phyloP scores from a whole-genome alignment of 2,113 vertebrate species.

The Charina bottae region DNA sequence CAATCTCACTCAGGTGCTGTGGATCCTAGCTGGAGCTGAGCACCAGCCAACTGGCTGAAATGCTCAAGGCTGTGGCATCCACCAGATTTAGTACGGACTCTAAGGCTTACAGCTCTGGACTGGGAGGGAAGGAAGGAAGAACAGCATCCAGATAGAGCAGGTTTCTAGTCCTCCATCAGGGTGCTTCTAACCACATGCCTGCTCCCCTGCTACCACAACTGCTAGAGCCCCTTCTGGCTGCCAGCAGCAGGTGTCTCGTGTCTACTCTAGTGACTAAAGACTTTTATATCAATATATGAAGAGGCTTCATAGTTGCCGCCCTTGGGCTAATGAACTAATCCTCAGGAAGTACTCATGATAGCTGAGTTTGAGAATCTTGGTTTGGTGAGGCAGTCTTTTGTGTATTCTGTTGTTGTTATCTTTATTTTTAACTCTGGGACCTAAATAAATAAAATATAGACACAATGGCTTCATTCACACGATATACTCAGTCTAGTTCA shows the following conservation, averaged over 20 bases:
- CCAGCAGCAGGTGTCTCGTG: neutral
- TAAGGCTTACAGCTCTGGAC: neutral
- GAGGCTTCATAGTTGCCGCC: neutral
- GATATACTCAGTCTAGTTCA: neutral
- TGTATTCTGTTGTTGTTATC: neutral
- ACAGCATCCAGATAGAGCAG: neutral
- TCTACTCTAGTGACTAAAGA: neutral
- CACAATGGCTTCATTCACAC: neutral
- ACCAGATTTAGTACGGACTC: neutral
- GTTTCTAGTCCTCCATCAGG: neutral
- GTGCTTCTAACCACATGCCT: neutral
- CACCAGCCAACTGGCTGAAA: neutral
- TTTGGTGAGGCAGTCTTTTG: neutral
- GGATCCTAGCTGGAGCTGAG: neutral
- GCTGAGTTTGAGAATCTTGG: neutral
- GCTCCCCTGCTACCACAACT: neutral
- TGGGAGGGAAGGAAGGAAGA: neutral
- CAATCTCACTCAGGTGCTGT: neutral
- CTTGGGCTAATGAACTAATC: neutral
- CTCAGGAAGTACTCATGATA: neutral
- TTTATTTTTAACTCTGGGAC: neutral
- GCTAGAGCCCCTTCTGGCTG: neutral
- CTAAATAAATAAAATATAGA: neutral
- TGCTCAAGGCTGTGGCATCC: neutral
- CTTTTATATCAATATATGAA: neutral